Evolutionary conservation across 2,113 vertebrate species (phyloP).

Genomic region (Crotalus helleri): DNA sequence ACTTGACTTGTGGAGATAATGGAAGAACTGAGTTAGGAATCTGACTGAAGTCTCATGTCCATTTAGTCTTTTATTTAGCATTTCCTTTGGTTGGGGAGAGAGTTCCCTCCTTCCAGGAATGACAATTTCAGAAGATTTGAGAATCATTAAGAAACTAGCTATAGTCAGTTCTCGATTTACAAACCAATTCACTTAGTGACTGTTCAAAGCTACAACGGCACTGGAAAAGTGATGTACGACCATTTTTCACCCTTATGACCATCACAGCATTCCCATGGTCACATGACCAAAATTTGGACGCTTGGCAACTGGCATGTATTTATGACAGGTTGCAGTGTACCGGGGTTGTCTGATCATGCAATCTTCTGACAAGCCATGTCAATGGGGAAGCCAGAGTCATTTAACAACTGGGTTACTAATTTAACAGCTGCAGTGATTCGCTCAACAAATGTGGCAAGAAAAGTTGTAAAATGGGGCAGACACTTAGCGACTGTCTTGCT

Average conservation of each 20-base stretch:
- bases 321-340: neutral
- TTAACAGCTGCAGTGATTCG: neutral
- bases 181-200: neutral
- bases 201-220: neutral
- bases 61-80: neutral
- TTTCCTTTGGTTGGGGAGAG: neutral
- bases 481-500: neutral
- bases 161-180: neutral
- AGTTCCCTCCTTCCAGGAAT: neutral
- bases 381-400: neutral
- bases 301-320: neutral
- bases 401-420: neutral
- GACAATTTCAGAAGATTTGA: neutral
- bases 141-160: neutral
- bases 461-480: neutral
- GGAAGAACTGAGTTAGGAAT: no score
- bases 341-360: neutral
- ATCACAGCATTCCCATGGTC: neutral
- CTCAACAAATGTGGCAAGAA: neutral
- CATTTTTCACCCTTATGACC: neutral
- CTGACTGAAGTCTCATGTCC: neutral
- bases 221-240: neutral
- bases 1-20: neutral
- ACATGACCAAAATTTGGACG: neutral
- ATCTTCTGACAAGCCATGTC: neutral